Evolutionary conservation across 2,888 invertebrate genomes (phyloP).

Genomic region (Nezara viridula): DNA sequence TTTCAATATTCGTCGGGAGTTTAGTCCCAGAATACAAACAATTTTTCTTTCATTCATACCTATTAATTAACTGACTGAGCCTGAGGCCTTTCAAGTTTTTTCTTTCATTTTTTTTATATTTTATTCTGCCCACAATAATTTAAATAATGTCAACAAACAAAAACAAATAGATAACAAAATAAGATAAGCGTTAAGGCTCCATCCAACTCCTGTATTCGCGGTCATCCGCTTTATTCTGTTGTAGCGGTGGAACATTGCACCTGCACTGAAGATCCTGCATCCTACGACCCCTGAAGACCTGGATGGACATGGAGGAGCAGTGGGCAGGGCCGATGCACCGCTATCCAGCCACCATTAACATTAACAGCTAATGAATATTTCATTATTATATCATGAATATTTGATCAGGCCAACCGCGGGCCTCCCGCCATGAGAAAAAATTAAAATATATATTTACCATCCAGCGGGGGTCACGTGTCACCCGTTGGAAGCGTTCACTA

Average conservation of each 20-base stretch:
- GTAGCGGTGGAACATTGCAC: not conserved
- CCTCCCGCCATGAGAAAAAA: not conserved
- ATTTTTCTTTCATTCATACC: too few relatives aligned
- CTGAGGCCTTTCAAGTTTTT: too few relatives aligned
- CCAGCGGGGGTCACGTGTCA: constrained; percentile 29
- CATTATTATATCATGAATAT: constrained; percentile 59
- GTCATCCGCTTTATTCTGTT: not conserved
- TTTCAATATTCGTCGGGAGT: too few relatives aligned
- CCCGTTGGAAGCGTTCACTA: not conserved
- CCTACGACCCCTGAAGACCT: not conserved
- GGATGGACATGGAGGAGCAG: not conserved
- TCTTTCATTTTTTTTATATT: too few relatives aligned
- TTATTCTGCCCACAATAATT: too few relatives aligned
- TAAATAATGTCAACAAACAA: too few relatives aligned
- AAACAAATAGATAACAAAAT: too few relatives aligned
- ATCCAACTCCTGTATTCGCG: not conserved
- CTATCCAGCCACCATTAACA: constrained; percentile 49
- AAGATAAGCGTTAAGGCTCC: too few relatives aligned
- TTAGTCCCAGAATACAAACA: too few relatives aligned
- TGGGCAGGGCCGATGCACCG: not conserved
- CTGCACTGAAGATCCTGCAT: not conserved
- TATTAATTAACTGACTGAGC: too few relatives aligned
- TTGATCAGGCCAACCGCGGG: not conserved
- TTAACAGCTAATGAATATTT: constrained; percentile 58
- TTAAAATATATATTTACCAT: constrained; percentile 32